Evolutionary conservation across 2,888 invertebrate genomes (phyloP).

Genomic region (Macrostomum cliftonense): DNA sequence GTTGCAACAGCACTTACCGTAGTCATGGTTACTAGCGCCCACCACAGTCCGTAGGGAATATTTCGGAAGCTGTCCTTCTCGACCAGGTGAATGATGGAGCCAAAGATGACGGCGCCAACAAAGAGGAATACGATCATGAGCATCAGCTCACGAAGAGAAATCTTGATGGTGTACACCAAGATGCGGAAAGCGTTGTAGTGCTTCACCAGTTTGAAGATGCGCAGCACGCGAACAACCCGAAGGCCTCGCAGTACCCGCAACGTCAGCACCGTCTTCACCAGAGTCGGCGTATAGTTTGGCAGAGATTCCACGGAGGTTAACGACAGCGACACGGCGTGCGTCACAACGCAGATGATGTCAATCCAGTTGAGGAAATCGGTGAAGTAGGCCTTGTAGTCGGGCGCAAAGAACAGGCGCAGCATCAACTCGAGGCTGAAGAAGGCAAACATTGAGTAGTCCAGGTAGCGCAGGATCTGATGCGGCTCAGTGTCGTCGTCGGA

Average conservation of each 20-base stretch:
- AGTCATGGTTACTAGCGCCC: slow-evolving; percentile 37
- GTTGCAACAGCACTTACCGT: slow-evolving; percentile 36
- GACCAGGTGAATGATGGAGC: slow-evolving; percentile 29
- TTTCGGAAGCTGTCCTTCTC: slow-evolving; percentile 29
- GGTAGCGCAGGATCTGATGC: not conserved
- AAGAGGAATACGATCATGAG: slow-evolving; percentile 32
- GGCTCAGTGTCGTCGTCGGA: slow-evolving; percentile 1
- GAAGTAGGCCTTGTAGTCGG: slow-evolving; percentile 1
- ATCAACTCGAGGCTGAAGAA: slow-evolving; percentile 2
- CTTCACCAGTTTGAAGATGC: slow-evolving; percentile 37
- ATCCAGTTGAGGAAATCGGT: slow-evolving; percentile 4
- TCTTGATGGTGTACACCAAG: slow-evolving; percentile 30
- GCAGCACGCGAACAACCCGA: slow-evolving; percentile 25
- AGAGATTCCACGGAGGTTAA: not conserved
- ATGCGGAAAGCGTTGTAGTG: slow-evolving; percentile 36
- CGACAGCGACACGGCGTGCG: not conserved
- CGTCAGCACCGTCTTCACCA: slow-evolving; percentile 2
- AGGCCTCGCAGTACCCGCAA: slow-evolving; percentile 12
- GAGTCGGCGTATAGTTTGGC: not conserved
- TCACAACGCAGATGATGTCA: slow-evolving; percentile 4
- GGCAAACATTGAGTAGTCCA: not conserved
- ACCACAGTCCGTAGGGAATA: slow-evolving; percentile 35
- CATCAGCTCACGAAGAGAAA: slow-evolving; percentile 30
- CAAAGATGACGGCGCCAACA: slow-evolving; percentile 33
- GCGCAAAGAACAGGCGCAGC: not conserved